These are phyloP conservation scores for Sinocyclocheilus anophthalmus DNA, from an alignment of 2,113 vertebrate species.

Conservation along the genomic window DNA sequence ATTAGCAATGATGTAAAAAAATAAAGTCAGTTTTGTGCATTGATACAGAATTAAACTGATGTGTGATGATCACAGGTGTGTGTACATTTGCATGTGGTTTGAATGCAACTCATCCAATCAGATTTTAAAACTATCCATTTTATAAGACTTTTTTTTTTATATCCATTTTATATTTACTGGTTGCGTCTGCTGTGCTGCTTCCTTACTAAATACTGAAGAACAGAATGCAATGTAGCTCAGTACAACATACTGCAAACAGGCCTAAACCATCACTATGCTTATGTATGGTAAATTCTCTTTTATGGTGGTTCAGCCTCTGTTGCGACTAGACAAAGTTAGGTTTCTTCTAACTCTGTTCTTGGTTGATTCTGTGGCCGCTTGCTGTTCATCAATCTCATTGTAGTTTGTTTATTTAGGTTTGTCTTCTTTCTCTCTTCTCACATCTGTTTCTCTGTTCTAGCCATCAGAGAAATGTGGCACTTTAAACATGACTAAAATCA, in stretches of 20 bases:
- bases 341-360: not conserved
- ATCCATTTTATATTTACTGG: not conserved
- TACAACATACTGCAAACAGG: not conserved
- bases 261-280: not conserved
- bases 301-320: not conserved
- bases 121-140: not conserved
- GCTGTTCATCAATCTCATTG: not conserved
- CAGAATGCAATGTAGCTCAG: not conserved
- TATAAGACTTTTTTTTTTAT: not conserved
- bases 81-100: not conserved
- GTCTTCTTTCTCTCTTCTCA: not conserved
- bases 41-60: not conserved
- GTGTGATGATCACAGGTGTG: not conserved
- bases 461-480: slow-evolving; percentile 91
- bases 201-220: not conserved
- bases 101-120: not conserved
- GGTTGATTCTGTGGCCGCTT: not conserved
- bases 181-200: not conserved
- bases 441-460: slow-evolving; percentile 65
- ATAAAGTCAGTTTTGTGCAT: not conserved
- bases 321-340: not conserved
- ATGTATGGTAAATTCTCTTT: not conserved
- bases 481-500: slow-evolving; percentile 95
- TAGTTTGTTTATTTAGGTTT: not conserved
- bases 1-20: not conserved